Conservation (phyloP, 2,888 invertebrate species). For the Yponomeuta cagnagella region DNA sequence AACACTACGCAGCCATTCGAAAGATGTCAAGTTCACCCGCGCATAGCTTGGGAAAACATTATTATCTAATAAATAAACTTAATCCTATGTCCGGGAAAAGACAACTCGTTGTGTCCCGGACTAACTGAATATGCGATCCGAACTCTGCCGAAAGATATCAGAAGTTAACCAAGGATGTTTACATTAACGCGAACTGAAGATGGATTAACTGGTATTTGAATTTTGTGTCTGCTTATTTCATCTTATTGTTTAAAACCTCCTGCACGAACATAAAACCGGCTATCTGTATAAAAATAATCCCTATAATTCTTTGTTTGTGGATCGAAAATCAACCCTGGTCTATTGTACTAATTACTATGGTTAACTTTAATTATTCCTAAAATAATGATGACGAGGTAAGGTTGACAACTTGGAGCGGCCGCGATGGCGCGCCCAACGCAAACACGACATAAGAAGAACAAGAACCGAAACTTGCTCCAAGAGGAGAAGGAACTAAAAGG, state of each 20-base stretch:
- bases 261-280: constrained; percentile 72
- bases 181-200: constrained; percentile 39
- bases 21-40: constrained; percentile 34
- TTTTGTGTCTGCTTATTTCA: constrained; percentile 55
- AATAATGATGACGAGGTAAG: constrained; percentile 71
- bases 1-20: constrained; percentile 7
- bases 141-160: constrained; percentile 62
- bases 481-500: constrained; percentile 51
- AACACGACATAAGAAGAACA: constrained; percentile 38
- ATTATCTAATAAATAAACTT: constrained; percentile 71
- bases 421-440: constrained; percentile 27
- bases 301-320: constrained; percentile 69
- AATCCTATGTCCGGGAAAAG: constrained; percentile 58
- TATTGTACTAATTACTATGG: constrained; percentile 74
- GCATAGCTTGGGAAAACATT: constrained; percentile 57
- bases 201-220: constrained; percentile 57
- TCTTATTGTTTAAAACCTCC: constrained; percentile 55
- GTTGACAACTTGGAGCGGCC: constrained; percentile 64
- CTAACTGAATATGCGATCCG: constrained; percentile 58
- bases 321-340: constrained; percentile 76
- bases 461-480: constrained; percentile 45
- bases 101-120: constrained; percentile 38
- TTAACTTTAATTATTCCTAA: constrained; percentile 73
- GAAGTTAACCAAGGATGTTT: constrained; percentile 62
- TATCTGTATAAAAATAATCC: constrained; percentile 73